Base-by-base conservation (phyloP, 2,797 vertebrate genomes). In the Lates japonicus region DNA sequence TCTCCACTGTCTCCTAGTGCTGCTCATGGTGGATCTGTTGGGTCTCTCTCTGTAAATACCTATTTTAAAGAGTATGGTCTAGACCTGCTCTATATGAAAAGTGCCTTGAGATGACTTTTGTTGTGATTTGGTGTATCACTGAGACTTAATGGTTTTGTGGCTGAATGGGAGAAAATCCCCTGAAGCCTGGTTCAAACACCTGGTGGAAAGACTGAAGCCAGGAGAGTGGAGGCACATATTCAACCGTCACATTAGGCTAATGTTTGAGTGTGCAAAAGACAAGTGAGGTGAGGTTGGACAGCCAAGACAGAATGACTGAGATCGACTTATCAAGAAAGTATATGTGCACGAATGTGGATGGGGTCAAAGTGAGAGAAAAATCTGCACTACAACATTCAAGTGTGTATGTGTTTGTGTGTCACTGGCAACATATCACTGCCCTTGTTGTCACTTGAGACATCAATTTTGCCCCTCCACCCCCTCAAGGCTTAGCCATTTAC, bases 371-470 rank as follows among this genome's bases (percentile, higher is more conserved):
- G 2, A 14, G 41, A 73, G 20, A 66, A 19, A 61, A 62, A 66
- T 35, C 25, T 35, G 29, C 17, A 12, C 51, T 19, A 17, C 41
- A 55, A 49, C 62, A 25, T 35, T 52, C 6, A 17, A 9, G 55
- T 25, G 12, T 52, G 46, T 6, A 13, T 13, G 54, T 41, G 46
- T 76, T 68, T 80, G 52, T 70, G 70, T 55, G 73, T 67, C 39
- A 78, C 29, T 82, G 82, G 68, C 74, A 80, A 84, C 86, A 81
- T 88, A 84, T 90, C 79, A 83, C 73, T 79, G 70, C 71, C 74
- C 71, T 48, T 59, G 74, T 54, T 88, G 85, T 87, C 78, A 87
- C 83, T 82, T 20, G 75, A 88, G 80, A 89, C 83, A 61, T 85
- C 73, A 62, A 29, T 60, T 66, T 57, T 48, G 63, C 46, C 49